Base-by-base conservation (phyloP, 1,140 invertebrate species). In the Zaprionus inermis region DNA sequence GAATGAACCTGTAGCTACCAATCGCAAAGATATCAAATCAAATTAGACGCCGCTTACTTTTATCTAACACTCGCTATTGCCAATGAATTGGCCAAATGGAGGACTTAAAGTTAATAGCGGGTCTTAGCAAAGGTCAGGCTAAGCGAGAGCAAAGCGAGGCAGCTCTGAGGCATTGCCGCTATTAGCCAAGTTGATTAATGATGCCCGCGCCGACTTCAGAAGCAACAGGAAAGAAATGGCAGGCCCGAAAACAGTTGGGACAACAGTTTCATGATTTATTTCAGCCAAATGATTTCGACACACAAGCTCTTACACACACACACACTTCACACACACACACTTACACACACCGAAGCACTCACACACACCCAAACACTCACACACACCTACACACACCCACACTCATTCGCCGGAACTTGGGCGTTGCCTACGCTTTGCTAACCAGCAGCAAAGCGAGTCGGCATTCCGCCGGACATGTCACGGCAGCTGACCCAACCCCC, bases 201-300 rank as follows among this genome's bases (percentile, higher is more conserved):
- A 60, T 63, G 36, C 32, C 28, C 22, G 24, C 30, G 52, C 14
- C 16, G 24, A n/a, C 58, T 24, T 1, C 14, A 30, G 66, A 58
- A 68, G 67, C 72, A 71, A 66, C 80, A 52, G 75, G 60, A 63
- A 57, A 73, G 44, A 66, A 64, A 85, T 78, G 51, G 71, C 54
- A 78, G 68, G 64, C 56, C 75, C 68, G n/a, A 64, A 38, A 81
- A 66, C 65, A 51, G 34, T 44, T 55, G 30, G 60, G 49, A 69
- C 57, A 64, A 71, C 52, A 70, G 52, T 70, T 61, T 56, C 76
- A 75, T 85, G 79, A 86, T 86, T 86, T 82, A 86, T 88, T 57
- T 79, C 58, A 63, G 56, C 30, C 28, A 57, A 64, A 75, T 64
- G 59, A 65, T 61, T 59, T 70, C 36, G 16, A 66, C 30, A 36